These are phyloP conservation scores for Drosophila paucipuncta DNA, from an alignment of 2,888 invertebrate genomes.

Conservation along the genomic window DNA sequence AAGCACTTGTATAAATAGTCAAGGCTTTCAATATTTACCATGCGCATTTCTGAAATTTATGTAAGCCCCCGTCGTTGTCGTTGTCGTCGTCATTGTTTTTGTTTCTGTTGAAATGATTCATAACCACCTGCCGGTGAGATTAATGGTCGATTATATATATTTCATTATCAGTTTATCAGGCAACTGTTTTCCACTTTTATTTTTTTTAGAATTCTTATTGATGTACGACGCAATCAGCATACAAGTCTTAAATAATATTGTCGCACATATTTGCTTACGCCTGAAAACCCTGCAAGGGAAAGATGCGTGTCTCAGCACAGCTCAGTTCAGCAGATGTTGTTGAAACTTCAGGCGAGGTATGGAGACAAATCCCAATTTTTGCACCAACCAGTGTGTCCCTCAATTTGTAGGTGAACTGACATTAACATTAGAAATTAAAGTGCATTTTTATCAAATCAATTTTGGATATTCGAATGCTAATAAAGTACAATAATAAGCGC, in stretches of 20 bases:
- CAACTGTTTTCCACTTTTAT: slow-evolving; percentile 25
- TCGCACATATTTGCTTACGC: slow-evolving; percentile 3
- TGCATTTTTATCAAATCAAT: not conserved
- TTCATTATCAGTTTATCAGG: slow-evolving; percentile 68
- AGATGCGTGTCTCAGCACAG: not conserved
- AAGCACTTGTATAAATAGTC: not conserved
- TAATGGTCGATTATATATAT: slow-evolving; percentile 56
- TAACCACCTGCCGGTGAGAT: slow-evolving; percentile 40
- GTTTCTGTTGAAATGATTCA: slow-evolving; percentile 53
- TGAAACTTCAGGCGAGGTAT: not conserved
- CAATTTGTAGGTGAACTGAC: not conserved
- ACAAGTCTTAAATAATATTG: not conserved
- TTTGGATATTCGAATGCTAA: not conserved
- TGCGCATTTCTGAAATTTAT: slow-evolving; percentile 36
- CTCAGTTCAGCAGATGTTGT: not conserved
- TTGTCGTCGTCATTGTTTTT: slow-evolving; percentile 11
- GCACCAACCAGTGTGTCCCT: slow-evolving; percentile 1
- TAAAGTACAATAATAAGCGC: not conserved
- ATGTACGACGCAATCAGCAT: slow-evolving; percentile 26
- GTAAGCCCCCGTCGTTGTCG: slow-evolving; percentile 26
- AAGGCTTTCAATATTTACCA: slow-evolving; percentile 4
- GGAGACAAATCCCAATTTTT: not conserved
- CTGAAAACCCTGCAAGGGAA: not conserved
- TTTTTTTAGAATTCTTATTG: slow-evolving; percentile 29
- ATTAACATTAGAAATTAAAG: not conserved